Percentiles rank a stretch among this genome's conserved stretches.
Conservation (phyloP, 2,888 invertebrate genomes). For the Brenthis ino region DNA sequence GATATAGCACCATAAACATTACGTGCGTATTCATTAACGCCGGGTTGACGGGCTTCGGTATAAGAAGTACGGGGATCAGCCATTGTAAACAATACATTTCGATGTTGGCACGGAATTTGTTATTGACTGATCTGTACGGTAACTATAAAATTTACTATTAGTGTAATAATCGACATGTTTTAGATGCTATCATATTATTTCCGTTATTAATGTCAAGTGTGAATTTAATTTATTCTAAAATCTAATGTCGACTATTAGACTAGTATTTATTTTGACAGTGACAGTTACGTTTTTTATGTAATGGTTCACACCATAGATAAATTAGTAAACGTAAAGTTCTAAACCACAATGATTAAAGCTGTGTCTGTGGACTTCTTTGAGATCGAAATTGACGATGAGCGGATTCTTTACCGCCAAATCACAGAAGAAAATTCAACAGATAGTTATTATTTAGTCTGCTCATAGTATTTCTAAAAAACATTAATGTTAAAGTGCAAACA, state of each 20-base stretch:
- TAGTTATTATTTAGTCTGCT: too few species aligned
- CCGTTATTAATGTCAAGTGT: slow-evolving; percentile 41
- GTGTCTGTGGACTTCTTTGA: too few species aligned
- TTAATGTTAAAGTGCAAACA: too few species aligned
- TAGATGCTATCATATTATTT: slow-evolving; percentile 48
- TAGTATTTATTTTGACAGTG: slow-evolving; percentile 28
- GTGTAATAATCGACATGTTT: slow-evolving; percentile 64
- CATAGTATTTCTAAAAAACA: too few species aligned
- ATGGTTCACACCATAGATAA: too few species aligned
- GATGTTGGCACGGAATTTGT: slow-evolving; percentile 35
- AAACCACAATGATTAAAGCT: too few species aligned
- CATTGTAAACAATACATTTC: slow-evolving; percentile 98
- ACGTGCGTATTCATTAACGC: slow-evolving; percentile 97
- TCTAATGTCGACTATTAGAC: slow-evolving; percentile 22
- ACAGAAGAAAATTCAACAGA: too few species aligned
- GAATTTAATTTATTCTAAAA: slow-evolving; percentile 26
- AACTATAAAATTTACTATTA: slow-evolving; percentile 36
- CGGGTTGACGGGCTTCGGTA: slow-evolving; percentile 98
- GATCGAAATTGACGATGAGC: too few species aligned
- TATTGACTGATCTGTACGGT: slow-evolving; percentile 26
- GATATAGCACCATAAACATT: slow-evolving; percentile 97
- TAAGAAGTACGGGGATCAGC: slow-evolving; percentile 97
- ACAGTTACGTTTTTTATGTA: slow-evolving; percentile 8
- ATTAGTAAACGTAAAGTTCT: too few species aligned
- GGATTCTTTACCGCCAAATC: too few species aligned